Evolutionary conservation across 23 tunicate genomes (phyloP).

Genomic region (Clavelina lepadiformis): DNA sequence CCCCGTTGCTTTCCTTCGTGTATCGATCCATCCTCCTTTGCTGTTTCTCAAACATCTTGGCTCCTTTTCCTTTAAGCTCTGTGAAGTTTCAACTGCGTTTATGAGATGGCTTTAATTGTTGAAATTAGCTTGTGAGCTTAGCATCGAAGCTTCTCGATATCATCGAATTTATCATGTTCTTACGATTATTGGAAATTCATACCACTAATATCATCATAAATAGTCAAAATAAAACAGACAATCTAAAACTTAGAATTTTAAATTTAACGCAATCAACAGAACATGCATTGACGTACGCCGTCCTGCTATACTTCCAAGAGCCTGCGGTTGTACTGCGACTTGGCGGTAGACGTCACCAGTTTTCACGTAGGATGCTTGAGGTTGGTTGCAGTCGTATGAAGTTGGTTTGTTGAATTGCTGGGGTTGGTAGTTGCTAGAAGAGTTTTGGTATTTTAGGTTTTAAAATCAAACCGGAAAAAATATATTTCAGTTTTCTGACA

Average conservation of each 20-base stretch:
- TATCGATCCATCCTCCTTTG: slow-evolving; percentile 71
- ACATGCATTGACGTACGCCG: too few species aligned
- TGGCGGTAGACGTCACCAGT: background rate
- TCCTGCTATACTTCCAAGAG: slow-evolving; percentile 77
- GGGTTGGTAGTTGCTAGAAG: too few species aligned
- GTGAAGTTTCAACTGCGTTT: background rate
- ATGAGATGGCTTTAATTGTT: background rate
- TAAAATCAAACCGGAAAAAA: slow-evolving; percentile 2
- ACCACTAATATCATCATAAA: too few species aligned
- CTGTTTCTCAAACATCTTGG: slow-evolving; percentile 83
- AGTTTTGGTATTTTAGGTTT: background rate
- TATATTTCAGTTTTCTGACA: background rate
- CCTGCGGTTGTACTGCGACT: slow-evolving; percentile 24
- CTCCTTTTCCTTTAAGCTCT: slow-evolving; percentile 73
- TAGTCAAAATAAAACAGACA: too few species aligned
- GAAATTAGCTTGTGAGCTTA: background rate
- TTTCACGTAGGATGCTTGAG: slow-evolving; percentile 8
- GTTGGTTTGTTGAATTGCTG: slow-evolving; percentile 44
- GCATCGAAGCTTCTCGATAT: too few species aligned
- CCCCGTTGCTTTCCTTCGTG: slow-evolving; percentile 65
- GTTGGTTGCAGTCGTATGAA: background rate
- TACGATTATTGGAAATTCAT: too few species aligned
- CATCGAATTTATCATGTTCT: too few species aligned
- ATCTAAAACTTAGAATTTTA: too few species aligned
- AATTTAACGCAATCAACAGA: too few species aligned